phyloP scores from a whole-genome alignment of 1,140 invertebrate species.

The Drosophila arizonae region DNA sequence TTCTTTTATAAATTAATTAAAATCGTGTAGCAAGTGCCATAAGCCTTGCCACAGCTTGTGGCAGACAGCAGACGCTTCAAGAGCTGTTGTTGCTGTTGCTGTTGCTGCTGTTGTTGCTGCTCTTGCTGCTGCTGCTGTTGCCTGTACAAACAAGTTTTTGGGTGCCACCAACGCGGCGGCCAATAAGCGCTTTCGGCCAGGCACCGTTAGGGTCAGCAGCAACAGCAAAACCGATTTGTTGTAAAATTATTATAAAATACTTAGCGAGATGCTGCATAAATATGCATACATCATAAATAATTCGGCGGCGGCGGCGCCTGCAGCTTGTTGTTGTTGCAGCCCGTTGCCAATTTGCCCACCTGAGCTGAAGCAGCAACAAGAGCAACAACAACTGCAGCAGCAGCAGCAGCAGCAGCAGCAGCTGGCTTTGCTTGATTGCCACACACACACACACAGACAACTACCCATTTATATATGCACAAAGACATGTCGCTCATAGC shows the following conservation, averaged over 20 bases:
- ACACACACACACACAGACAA: conserved; percentile 19
- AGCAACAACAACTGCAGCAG: conserved; percentile 11
- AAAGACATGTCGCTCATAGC: background rate
- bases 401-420: background rate
- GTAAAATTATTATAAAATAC: conserved; percentile 78
- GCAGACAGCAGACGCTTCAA: conserved; percentile 6
- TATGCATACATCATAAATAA: conserved; percentile 81
- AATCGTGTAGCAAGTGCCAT: conserved; percentile 71
- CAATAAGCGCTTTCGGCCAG: conserved; percentile 16
- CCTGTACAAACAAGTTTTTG: conserved; percentile 26
- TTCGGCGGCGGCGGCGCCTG: conserved; percentile 62
- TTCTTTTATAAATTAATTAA: conserved; percentile 73
- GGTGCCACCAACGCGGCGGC: conserved; percentile 39
- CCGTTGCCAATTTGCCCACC: conserved; percentile 43
- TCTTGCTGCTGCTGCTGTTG: background rate
- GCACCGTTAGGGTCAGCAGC: conserved; percentile 68
- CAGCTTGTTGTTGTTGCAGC: conserved; percentile 20
- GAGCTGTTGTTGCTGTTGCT: background rate
- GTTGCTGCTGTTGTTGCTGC: too few species aligned
- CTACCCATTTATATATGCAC: background rate
- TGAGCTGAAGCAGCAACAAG: conserved; percentile 27
- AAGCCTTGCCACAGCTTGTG: conserved; percentile 55
- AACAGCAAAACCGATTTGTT: conserved; percentile 10
- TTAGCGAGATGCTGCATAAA: conserved; percentile 77
- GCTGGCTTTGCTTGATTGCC: conserved; percentile 41